Evolutionary conservation across 2,797 vertebrate species (phyloP).

Genomic region (Octomys mimax): DNA sequence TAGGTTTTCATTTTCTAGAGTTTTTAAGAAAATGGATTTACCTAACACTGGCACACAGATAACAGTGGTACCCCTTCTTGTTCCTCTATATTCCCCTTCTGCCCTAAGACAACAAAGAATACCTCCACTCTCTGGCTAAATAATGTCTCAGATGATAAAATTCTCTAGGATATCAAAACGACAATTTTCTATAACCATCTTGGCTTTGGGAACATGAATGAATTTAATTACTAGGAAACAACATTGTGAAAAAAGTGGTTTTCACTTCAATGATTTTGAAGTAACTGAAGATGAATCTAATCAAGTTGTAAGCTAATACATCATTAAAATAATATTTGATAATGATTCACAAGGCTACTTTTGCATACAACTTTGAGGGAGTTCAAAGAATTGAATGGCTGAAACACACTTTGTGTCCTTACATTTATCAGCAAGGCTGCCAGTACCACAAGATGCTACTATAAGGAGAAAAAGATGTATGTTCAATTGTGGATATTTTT

Average conservation of each 20-base stretch:
- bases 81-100: neutral
- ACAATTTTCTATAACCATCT: neutral
- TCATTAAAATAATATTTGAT: conserved; percentile 40
- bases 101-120: neutral
- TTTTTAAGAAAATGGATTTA: conserved; percentile 16
- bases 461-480: neutral
- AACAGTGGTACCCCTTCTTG: neutral
- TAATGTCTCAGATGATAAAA: neutral
- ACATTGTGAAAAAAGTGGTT: conserved; percentile 43
- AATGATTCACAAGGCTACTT: conserved; percentile 29
- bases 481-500: neutral
- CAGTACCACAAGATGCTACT: neutral
- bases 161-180: neutral
- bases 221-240: conserved; percentile 40
- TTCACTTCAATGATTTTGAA: conserved; percentile 58
- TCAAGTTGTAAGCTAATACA: conserved; percentile 33
- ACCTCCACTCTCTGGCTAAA: neutral
- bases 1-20: neutral
- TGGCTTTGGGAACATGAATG: neutral
- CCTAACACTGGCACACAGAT: neutral
- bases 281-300: conserved; percentile 51
- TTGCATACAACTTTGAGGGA: neutral
- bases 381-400: neutral
- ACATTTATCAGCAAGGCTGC: conserved; percentile 18
- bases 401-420: conserved; percentile 14